These are phyloP conservation scores for Carpatolechia fugitivella DNA, from an alignment of 2,888 invertebrate genomes.

Conservation along the genomic window DNA sequence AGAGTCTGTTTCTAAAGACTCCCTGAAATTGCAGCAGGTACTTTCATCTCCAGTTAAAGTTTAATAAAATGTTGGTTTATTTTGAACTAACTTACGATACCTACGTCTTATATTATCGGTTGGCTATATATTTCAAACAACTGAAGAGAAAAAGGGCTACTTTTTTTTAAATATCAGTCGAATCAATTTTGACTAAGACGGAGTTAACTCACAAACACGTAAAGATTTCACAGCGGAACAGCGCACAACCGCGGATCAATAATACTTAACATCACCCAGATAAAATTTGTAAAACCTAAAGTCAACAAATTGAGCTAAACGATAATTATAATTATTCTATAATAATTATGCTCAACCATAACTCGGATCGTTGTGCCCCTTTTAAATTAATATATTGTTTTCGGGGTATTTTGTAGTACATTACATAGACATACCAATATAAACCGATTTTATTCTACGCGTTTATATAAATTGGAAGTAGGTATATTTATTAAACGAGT, in stretches of 20 bases:
- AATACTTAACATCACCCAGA: constrained; percentile 44
- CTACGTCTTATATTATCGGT: constrained; percentile 18
- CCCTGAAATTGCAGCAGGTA: neutral
- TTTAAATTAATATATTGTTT: constrained; percentile 8
- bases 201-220: constrained; percentile 57
- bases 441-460: constrained; percentile 14
- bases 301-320: constrained; percentile 68
- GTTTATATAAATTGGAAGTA: constrained; percentile 24
- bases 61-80: constrained; percentile 23
- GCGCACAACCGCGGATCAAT: constrained; percentile 66
- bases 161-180: constrained; percentile 51
- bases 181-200: constrained; percentile 63
- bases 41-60: constrained; percentile 27
- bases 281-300: constrained; percentile 61
- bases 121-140: constrained; percentile 22
- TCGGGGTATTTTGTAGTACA: constrained; percentile 1
- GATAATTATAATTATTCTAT: constrained; percentile 22
- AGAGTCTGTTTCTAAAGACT: neutral
- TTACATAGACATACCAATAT: too few relatives aligned
- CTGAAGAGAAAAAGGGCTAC: constrained; percentile 37
- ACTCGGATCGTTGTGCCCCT: constrained; percentile 16
- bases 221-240: constrained; percentile 50
- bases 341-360: constrained; percentile 21
- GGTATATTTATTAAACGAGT: constrained; percentile 44
- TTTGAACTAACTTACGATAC: constrained; percentile 19